phyloP scores from a whole-genome alignment of 53 echinoderm and acorn worm genomes.

The Mesocentrotus franciscanus region DNA sequence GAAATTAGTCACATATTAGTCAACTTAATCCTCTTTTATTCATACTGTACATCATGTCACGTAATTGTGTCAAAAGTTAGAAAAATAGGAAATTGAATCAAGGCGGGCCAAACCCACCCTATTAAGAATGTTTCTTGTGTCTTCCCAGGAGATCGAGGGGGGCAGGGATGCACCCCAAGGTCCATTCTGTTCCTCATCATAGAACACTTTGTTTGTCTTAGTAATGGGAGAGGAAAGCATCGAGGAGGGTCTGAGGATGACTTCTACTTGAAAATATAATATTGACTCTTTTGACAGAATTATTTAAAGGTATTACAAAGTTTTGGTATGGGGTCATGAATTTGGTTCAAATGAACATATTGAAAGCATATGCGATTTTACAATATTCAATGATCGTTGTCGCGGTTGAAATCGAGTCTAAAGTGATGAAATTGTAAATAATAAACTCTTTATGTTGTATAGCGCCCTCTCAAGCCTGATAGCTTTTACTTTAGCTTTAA shows the following conservation, averaged over 20 bases:
- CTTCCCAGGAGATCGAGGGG: neutral
- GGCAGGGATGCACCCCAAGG: neutral
- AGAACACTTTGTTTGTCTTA: neutral
- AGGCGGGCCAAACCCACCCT: conserved; percentile 45
- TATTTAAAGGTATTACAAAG: no score
- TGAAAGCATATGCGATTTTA: no score
- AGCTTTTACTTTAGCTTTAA: no score
- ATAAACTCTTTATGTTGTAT: no score
- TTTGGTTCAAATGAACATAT: no score
- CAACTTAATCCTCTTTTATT: conserved; percentile 17
- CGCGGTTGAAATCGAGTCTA: no score
- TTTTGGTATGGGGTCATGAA: no score
- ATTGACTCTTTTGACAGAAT: no score
- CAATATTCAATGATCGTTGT: no score
- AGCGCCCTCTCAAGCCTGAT: no score
- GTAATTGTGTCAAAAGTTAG: conserved; percentile 26
- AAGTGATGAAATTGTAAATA: no score
- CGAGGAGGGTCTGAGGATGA: neutral
- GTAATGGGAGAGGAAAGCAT: neutral
- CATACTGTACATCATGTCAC: conserved; percentile 24
- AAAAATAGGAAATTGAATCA: conserved; percentile 47
- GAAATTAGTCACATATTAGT: conserved; percentile 31
- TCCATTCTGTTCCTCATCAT: neutral
- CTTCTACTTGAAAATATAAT: neutral
- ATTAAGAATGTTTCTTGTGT: neutral